Evolutionary conservation across 1,140 invertebrate genomes (phyloP).

Genomic region (Zaprionus ghesquierei): DNA sequence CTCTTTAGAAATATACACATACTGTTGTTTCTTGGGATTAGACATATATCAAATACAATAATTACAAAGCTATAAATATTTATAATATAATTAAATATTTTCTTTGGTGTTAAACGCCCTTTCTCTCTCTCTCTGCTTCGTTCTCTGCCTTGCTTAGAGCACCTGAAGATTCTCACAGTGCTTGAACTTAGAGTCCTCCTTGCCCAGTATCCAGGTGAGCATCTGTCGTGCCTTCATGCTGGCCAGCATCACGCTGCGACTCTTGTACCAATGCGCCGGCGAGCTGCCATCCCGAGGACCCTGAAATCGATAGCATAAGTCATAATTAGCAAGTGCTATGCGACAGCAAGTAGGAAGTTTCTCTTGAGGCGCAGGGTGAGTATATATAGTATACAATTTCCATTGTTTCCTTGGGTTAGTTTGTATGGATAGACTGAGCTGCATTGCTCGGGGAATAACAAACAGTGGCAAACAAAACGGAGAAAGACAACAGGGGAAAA

Average conservation of each 20-base stretch:
- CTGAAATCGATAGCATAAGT: slow-evolving; percentile 60
- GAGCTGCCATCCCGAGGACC: slow-evolving; percentile 84
- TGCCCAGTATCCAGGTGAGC: slow-evolving; percentile 94
- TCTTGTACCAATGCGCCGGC: slow-evolving; percentile 91
- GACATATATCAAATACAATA: slow-evolving; percentile 20
- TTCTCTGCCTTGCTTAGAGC: slow-evolving; percentile 79
- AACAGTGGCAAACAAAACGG: slow-evolving; percentile 12
- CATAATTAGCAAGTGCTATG: slow-evolving; percentile 3
- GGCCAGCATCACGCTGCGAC: slow-evolving; percentile 90
- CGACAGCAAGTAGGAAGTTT: background rate
- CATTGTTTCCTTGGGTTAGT: slow-evolving; percentile 10
- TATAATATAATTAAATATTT: slow-evolving; percentile 25
- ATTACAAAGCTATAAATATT: slow-evolving; percentile 15
- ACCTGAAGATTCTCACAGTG: slow-evolving; percentile 95
- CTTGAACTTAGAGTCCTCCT: slow-evolving; percentile 94
- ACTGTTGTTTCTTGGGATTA: slow-evolving; percentile 4
- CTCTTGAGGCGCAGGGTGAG: background rate
- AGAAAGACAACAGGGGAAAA: slow-evolving; percentile 1
- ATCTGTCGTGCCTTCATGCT: slow-evolving; percentile 95
- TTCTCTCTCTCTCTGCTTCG: background rate
- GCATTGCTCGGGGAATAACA: background rate
- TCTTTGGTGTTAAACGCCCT: slow-evolving; percentile 30
- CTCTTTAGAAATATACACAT: slow-evolving; percentile 28
- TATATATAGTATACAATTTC: background rate
- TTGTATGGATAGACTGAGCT: background rate